phyloP scores from a whole-genome alignment of 2,113 vertebrate species.

The Phylloscopus trochiloides region DNA sequence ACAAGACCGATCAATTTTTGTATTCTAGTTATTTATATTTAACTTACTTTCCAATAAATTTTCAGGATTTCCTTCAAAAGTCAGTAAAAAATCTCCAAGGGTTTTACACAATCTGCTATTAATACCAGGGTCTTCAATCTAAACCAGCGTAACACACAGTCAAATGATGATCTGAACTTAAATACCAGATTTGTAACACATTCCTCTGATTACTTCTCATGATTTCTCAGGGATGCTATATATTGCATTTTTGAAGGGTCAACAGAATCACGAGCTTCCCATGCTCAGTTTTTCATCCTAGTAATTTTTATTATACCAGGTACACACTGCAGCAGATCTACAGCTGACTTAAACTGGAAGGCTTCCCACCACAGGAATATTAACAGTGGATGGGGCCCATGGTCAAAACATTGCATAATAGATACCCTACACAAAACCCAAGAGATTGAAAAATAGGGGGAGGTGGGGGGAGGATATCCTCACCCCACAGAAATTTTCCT shows the following conservation, averaged over 20 bases:
- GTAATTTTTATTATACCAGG: neutral
- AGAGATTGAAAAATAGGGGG: neutral
- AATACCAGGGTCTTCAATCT: neutral
- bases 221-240: neutral
- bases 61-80: neutral
- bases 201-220: slow-evolving; percentile 11
- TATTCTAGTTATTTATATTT: neutral
- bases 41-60: neutral
- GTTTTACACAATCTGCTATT: neutral
- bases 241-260: slow-evolving; percentile 5
- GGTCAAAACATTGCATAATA: neutral
- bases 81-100: neutral
- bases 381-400: neutral
- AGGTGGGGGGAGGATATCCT: neutral
- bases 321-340: neutral
- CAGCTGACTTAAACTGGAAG: neutral
- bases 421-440: neutral
- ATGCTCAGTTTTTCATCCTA: neutral
- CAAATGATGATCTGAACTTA: neutral
- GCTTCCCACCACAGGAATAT: neutral
- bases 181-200: slow-evolving; percentile 62
- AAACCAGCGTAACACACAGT: neutral
- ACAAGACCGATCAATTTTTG: neutral
- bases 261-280: slow-evolving; percentile 23
- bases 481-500: neutral